Percentiles rank a stretch among this genome's conserved stretches.
These are phyloP conservation scores for Tiliacea citrago DNA, from an alignment of 2,888 invertebrate genomes.

Conservation along the genomic window DNA sequence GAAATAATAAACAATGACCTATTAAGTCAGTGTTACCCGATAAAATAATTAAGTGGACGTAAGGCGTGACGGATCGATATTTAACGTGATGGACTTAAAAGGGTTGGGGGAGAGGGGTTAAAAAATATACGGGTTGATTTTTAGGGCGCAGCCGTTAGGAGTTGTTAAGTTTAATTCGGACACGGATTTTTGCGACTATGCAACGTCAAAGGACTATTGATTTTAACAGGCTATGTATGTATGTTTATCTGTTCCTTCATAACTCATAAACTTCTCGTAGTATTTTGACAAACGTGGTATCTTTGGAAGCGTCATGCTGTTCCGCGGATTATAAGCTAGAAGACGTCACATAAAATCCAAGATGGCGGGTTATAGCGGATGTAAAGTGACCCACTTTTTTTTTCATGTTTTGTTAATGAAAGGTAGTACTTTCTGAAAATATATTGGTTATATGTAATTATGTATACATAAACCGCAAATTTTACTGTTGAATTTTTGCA, in stretches of 20 bases:
- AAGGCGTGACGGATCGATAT: conserved; percentile 75
- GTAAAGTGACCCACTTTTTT: not conserved
- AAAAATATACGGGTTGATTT: conserved; percentile 27
- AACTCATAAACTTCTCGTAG: not conserved
- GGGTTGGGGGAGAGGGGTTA: conserved; percentile 60
- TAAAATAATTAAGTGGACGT: conserved; percentile 66
- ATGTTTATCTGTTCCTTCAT: not conserved
- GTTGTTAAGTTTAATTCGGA: not conserved
- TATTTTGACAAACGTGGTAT: not conserved
- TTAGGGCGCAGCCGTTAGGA: conserved; percentile 10
- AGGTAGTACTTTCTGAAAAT: too few species aligned
- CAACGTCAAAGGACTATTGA: not conserved
- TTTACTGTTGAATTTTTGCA: too few species aligned
- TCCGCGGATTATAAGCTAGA: not conserved
- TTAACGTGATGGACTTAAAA: conserved; percentile 71
- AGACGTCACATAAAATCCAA: not conserved
- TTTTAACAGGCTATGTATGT: not conserved
- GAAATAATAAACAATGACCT: conserved; percentile 45
- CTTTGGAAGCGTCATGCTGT: not conserved
- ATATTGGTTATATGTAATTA: too few species aligned
- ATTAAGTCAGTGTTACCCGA: conserved; percentile 59
- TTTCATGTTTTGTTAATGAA: too few species aligned
- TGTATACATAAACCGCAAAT: too few species aligned
- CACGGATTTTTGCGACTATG: not conserved
- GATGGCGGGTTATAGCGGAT: not conserved